These are phyloP conservation scores for Alitta virens DNA, from an alignment of 2,888 invertebrate species.

Conservation along the genomic window DNA sequence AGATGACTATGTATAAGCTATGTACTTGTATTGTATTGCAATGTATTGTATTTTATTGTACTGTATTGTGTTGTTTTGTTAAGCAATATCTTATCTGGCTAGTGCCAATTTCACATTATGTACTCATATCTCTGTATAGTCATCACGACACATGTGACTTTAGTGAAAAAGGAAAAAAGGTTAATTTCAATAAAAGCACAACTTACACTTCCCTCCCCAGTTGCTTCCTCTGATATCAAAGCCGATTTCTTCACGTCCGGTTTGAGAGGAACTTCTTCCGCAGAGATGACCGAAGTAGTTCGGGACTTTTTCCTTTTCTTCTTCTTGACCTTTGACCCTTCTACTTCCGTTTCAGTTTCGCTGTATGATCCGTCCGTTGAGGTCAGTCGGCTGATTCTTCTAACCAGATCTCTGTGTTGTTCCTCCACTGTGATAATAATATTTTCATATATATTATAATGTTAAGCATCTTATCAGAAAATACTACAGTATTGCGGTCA, in stretches of 20 bases:
- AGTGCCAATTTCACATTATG: no score
- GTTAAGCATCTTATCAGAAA: no score
- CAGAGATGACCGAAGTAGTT: not conserved
- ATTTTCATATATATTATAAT: no score
- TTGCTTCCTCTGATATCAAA: slow-evolving; percentile 16
- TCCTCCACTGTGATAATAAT: slow-evolving; percentile 4
- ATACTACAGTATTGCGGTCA: no score
- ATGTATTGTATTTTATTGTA: no score
- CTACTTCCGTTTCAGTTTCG: slow-evolving; percentile 2
- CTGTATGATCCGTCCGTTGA: not conserved
- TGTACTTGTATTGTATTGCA: no score
- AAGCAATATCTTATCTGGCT: no score
- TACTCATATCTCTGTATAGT: no score
- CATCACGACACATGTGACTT: not conserved
- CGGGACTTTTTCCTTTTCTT: slow-evolving; percentile 6
- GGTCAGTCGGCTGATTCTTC: slow-evolving; percentile 6
- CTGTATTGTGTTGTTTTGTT: no score
- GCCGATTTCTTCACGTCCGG: slow-evolving; percentile 8
- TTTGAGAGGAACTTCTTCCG: not conserved
- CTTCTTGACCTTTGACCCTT: not conserved
- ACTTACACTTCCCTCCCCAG: slow-evolving; percentile 23
- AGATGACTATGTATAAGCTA: no score
- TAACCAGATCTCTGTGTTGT: slow-evolving; percentile 3
- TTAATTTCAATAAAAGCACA: not conserved
- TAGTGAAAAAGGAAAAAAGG: not conserved